Evolutionary conservation across 2,113 vertebrate species (phyloP), one percentile per base, ranked within the genome.

Genomic region (Atherinomorus stipes): DNA sequence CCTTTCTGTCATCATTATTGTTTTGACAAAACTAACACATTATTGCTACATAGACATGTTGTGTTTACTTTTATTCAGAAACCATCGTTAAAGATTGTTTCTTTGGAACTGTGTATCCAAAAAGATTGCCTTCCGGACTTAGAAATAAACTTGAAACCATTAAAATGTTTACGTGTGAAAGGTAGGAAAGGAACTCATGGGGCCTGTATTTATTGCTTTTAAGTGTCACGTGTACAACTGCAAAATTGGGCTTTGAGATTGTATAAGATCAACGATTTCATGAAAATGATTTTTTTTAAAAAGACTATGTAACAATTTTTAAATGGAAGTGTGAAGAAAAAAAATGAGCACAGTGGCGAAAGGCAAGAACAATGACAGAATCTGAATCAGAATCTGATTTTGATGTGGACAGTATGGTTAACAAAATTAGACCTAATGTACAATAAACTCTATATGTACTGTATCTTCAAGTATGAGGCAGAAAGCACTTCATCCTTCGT

Each of bases 361-460:
- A 34, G 23, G 34, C 11, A 51, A 59, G 72, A 73, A 60, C 51
- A 9, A 25, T 71, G 54, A 71, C 5, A 9, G n/a, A n/a, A n/a
- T n/a, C n/a, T n/a, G n/a, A n/a, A 72, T 85, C 47, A n/a, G 74
- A 38, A 60, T 49, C 56, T 28, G 31, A 16, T 76, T 77, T 56
- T 53, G 56, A 80, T 71, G 66, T 78, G 37, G 74, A 57, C 4
- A 15, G 57, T 50, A 78, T 89, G 85, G n/a, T n/a, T n/a, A n/a
- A n/a, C n/a, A 90, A 85, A 85, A 79, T 72, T 74, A 31, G 50
- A 54, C 70, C 26, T 86, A 85, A 86, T 85, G 83, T 80, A 34
- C 31, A 6, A 8, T 7, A 86, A 78, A 77, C 69, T 83, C 82
- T 79, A 74, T 71, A 80, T 78, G 74, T 56, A 65, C 57, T 78